A percentile compares a stretch with the other conserved stretches of the same genome.
Conservation (phyloP, 2,113 vertebrate species). For the Stomatorhinus ivindoensis region DNA sequence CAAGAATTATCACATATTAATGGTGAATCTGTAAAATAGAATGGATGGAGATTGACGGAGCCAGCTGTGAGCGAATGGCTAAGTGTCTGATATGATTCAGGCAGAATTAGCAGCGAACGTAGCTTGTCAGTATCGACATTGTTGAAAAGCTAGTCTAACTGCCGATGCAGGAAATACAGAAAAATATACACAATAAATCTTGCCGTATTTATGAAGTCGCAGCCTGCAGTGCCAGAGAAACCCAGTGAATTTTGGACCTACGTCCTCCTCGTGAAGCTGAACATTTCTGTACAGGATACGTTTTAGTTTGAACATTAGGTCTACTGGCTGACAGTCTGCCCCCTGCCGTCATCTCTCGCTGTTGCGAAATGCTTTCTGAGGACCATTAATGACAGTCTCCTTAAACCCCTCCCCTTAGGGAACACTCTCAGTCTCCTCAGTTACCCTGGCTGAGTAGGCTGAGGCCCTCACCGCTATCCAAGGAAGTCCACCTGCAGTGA, state of each 20-base stretch:
- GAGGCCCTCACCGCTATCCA: background rate
- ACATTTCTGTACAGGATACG: background rate
- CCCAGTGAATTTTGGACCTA: background rate
- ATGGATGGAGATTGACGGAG: background rate
- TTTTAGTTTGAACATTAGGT: background rate
- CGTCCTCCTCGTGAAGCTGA: background rate
- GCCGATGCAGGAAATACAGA: background rate
- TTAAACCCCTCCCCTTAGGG: background rate
- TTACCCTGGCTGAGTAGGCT: background rate
- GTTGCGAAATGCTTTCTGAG: background rate
- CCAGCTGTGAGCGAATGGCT: background rate
- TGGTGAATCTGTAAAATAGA: background rate
- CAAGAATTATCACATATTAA: background rate
- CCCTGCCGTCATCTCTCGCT: background rate
- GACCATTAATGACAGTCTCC: background rate
- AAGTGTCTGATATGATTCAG: background rate
- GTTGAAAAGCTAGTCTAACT: background rate
- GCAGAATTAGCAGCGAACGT: background rate
- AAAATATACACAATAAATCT: background rate
- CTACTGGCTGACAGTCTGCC: background rate
- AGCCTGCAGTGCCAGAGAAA: background rate
- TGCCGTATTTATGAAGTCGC: background rate
- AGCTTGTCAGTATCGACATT: background rate
- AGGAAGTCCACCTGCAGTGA: background rate
- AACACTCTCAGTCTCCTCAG: background rate